Percentiles rank a stretch among this genome's conserved stretches.
Evolutionary conservation across 2,888 invertebrate species (phyloP).

Genomic region (Margaritifera margaritifera): DNA sequence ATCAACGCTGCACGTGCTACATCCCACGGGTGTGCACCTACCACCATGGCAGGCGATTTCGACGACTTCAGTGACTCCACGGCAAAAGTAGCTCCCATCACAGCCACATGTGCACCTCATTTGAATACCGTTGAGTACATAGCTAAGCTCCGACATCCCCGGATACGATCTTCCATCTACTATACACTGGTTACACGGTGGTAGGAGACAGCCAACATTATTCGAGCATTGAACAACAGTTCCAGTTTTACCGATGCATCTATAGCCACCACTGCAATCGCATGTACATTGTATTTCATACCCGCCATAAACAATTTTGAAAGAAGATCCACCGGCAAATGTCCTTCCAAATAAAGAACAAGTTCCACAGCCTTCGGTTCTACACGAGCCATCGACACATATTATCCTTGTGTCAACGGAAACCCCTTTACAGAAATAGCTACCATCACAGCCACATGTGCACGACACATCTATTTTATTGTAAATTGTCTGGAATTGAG

Average conservation of each 20-base stretch:
- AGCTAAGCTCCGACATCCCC: slow-evolving; percentile 13
- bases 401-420: slow-evolving; percentile 17
- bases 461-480: slow-evolving; percentile 54
- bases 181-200: slow-evolving; percentile 19
- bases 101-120: slow-evolving; percentile 34
- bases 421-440: slow-evolving; percentile 25
- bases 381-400: slow-evolving; percentile 25
- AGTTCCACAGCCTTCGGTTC: slow-evolving; percentile 24
- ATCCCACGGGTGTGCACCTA: slow-evolving; percentile 37
- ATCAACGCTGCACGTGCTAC: slow-evolving; percentile 43
- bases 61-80: slow-evolving; percentile 22
- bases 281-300: slow-evolving; percentile 33
- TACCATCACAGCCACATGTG: slow-evolving; percentile 56
- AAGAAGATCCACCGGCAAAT: slow-evolving; percentile 18
- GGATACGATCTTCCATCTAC: slow-evolving; percentile 16
- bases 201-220: slow-evolving; percentile 17
- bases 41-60: slow-evolving; percentile 29
- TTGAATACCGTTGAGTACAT: slow-evolving; percentile 26
- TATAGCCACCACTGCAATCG: slow-evolving; percentile 28
- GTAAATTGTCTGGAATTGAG: slow-evolving; percentile 44
- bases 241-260: slow-evolving; percentile 27
- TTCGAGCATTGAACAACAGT: slow-evolving; percentile 8
- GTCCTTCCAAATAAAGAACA: slow-evolving; percentile 29
- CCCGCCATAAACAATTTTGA: slow-evolving; percentile 29
- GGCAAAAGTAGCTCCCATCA: slow-evolving; percentile 29